Conservation (phyloP, 2,888 invertebrate genomes). For the Pycnomerus fuliginosus region DNA sequence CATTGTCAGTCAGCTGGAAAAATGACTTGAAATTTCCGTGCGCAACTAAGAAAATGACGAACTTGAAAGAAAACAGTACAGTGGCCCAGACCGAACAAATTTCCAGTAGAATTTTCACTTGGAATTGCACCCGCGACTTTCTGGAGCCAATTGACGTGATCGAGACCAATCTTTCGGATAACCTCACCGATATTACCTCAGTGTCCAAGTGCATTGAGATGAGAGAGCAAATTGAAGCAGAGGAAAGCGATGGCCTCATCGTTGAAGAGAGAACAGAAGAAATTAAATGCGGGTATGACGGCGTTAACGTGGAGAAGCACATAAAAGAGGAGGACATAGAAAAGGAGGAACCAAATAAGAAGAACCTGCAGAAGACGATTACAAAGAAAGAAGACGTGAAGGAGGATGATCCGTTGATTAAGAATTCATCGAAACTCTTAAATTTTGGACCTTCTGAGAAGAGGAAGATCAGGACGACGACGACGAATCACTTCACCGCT, state of each 20-base stretch:
- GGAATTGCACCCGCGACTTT: constrained; percentile 48
- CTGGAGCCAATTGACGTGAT: constrained; percentile 27
- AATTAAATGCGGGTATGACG: constrained; percentile 25
- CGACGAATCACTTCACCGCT: constrained; percentile 39
- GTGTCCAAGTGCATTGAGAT: constrained; percentile 33
- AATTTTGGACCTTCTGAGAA: constrained; percentile 33
- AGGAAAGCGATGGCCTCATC: constrained; percentile 28
- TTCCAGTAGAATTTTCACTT: constrained; percentile 42
- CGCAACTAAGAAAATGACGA: constrained; percentile 28
- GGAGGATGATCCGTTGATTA: constrained; percentile 29
- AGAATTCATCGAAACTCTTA: constrained; percentile 32
- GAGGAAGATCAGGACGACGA: constrained; percentile 33
- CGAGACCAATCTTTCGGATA: constrained; percentile 35
- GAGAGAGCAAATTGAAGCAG: not conserved
- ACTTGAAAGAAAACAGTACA: constrained; percentile 22
- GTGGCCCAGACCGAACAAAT: constrained; percentile 29
- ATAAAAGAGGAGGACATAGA: not conserved
- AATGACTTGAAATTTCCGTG: constrained; percentile 32
- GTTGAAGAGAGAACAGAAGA: constrained; percentile 36
- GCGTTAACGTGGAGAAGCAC: not conserved
- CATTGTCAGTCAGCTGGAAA: constrained; percentile 15
- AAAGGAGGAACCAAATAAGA: not conserved
- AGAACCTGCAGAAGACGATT: not conserved
- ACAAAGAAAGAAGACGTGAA: constrained; percentile 20
- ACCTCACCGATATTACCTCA: constrained; percentile 44